These are phyloP conservation scores for Endotricha flammealis DNA, from an alignment of 2,888 invertebrate genomes.

Conservation along the genomic window DNA sequence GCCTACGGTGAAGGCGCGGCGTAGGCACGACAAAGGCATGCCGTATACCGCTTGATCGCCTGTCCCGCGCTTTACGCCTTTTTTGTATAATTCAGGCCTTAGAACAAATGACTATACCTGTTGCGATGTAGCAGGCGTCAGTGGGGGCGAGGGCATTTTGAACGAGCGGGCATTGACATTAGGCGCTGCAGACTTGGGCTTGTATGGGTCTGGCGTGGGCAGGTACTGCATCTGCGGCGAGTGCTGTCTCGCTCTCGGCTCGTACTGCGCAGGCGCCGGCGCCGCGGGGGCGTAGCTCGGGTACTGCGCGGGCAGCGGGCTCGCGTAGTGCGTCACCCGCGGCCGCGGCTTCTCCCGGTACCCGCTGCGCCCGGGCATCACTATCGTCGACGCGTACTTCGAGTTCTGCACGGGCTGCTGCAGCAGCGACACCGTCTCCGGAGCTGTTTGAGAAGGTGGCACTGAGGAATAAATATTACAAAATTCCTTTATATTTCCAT, in stretches of 20 bases:
- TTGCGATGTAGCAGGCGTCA: slow-evolving; percentile 42
- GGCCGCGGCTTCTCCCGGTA: slow-evolving; percentile 60
- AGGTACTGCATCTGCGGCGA: slow-evolving; percentile 56
- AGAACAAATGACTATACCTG: slow-evolving; percentile 39
- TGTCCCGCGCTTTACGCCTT: no score
- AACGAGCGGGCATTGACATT: slow-evolving; percentile 46
- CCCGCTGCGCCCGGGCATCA: slow-evolving; percentile 52
- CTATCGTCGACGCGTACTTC: slow-evolving; percentile 56
- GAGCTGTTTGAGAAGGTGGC: slow-evolving; percentile 70
- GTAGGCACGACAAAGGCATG: no score
- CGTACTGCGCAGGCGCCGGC: slow-evolving; percentile 3
- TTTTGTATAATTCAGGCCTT: no score
- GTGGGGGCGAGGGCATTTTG: slow-evolving; percentile 70
- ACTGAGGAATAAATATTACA: slow-evolving; percentile 30
- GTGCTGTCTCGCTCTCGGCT: no score
- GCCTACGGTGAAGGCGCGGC: no score
- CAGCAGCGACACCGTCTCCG: slow-evolving; percentile 68
- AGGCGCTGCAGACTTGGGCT: slow-evolving; percentile 38
- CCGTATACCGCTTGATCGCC: no score
- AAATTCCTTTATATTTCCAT: neutral
- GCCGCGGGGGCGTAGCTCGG: slow-evolving; percentile 34
- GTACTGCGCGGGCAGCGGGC: slow-evolving; percentile 40
- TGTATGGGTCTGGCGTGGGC: slow-evolving; percentile 45
- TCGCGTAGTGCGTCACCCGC: slow-evolving; percentile 45
- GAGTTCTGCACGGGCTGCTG: slow-evolving; percentile 61